Conservation (phyloP, 2,888 invertebrate genomes). For the Agrypnus murinus region DNA sequence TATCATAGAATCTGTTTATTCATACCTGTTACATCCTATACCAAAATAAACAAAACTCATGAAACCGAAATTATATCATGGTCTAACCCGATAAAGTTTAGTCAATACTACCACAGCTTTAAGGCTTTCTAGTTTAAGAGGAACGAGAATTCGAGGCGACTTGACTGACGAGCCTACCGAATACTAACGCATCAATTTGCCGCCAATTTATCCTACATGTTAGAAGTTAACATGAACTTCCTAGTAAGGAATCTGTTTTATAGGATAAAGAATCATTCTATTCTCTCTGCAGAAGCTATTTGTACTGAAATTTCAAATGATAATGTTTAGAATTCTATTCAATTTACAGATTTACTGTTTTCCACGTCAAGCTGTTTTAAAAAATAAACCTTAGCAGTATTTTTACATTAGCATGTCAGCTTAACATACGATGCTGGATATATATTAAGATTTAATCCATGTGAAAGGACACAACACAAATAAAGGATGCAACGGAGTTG, state of each 20-base stretch:
- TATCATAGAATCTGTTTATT: no score
- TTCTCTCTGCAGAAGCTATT: background rate
- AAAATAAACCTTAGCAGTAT: no score
- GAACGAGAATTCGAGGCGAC: constrained; percentile 16
- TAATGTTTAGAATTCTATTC: no score
- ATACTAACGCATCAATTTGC: constrained; percentile 23
- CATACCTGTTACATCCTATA: no score
- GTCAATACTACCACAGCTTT: constrained; percentile 5
- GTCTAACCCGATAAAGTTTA: constrained; percentile 4
- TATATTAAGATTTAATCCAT: background rate
- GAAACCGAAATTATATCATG: background rate
- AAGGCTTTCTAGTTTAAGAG: constrained; percentile 12
- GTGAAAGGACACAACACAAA: background rate
- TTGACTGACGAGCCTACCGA: constrained; percentile 21
- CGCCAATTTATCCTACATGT: constrained; percentile 15
- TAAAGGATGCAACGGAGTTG: background rate
- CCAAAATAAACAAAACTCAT: no score
- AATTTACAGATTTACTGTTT: no score
- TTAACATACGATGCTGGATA: background rate
- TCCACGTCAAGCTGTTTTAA: no score
- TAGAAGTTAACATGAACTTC: constrained; percentile 11
- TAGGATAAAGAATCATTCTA: background rate
- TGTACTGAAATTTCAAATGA: no score
- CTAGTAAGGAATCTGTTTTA: background rate
- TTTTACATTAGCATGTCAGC: no score